Conservation (phyloP, 2,113 vertebrate genomes). For the Clarias magur region DNA sequence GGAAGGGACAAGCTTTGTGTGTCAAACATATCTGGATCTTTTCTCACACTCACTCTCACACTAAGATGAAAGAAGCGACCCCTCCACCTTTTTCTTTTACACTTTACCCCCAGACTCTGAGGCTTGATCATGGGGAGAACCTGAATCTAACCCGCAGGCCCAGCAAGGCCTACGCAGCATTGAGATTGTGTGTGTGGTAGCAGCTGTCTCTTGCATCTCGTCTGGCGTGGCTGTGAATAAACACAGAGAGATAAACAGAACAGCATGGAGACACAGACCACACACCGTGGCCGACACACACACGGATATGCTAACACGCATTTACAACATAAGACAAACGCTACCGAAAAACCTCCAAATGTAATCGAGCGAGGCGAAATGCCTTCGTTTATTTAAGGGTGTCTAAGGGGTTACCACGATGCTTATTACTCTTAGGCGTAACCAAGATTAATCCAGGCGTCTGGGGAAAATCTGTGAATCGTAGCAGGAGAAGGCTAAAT, state of each 20-base stretch:
- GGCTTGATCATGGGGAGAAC: slow-evolving; percentile 12
- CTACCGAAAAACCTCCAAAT: slow-evolving; percentile 47
- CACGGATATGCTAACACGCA: slow-evolving; percentile 25
- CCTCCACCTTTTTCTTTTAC: slow-evolving; percentile 23
- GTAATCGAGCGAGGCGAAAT: slow-evolving; percentile 24
- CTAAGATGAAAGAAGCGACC: slow-evolving; percentile 28
- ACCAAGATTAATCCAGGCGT: not conserved
- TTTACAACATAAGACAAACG: slow-evolving; percentile 50
- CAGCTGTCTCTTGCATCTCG: slow-evolving; percentile 57
- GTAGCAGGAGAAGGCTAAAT: not conserved
- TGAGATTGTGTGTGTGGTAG: slow-evolving; percentile 34
- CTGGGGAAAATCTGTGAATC: not conserved
- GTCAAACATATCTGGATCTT: slow-evolving; percentile 15
- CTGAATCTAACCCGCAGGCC: slow-evolving; percentile 40
- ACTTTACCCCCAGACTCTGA: not conserved
- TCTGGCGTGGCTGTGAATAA: slow-evolving; percentile 52
- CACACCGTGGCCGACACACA: slow-evolving; percentile 47
- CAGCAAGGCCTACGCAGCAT: slow-evolving; percentile 24
- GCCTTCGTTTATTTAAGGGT: slow-evolving; percentile 18
- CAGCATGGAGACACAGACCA: slow-evolving; percentile 46
- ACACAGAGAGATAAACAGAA: slow-evolving; percentile 49
- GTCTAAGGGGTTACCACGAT: slow-evolving; percentile 1
- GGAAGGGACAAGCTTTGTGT: not conserved
- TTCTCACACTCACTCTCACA: slow-evolving; percentile 15
- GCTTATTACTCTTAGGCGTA: not conserved